Percentiles rank a stretch among this genome's conserved stretches.
Conservation (phyloP, 2,113 vertebrate species). For the Grallaria varia region DNA sequence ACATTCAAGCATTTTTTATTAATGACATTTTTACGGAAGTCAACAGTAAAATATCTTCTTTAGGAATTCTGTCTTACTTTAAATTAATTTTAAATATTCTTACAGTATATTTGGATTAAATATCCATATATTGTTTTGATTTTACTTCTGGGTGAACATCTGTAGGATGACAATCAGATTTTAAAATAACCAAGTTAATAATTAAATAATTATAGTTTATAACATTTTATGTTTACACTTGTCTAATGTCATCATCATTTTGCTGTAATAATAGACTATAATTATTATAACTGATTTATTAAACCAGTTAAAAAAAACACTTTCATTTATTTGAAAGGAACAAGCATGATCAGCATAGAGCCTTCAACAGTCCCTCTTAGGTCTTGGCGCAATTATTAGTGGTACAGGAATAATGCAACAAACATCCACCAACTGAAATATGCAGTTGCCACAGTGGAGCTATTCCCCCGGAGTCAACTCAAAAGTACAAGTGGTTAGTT, state of each 20-base stretch:
- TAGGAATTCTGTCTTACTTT: not conserved
- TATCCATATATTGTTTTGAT: not conserved
- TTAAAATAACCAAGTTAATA: not conserved
- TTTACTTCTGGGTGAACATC: not conserved
- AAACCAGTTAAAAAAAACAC: not conserved
- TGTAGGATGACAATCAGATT: not conserved
- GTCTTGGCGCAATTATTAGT: not conserved
- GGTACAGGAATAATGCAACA: not conserved
- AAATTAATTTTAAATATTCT: not conserved
- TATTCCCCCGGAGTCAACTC: not conserved
- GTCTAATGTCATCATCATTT: not conserved
- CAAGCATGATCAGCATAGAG: not conserved
- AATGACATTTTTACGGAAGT: not conserved
- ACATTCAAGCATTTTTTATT: not conserved
- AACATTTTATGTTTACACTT: not conserved
- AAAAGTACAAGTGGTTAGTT: slow-evolving; percentile 43
- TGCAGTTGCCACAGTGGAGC: not conserved
- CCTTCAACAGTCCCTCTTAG: not conserved
- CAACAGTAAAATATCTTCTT: not conserved
- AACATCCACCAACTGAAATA: not conserved
- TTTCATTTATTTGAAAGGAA: not conserved
- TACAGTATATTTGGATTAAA: not conserved
- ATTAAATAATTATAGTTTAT: not conserved
- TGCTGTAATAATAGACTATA: too few relatives aligned
- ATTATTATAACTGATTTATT: not conserved